Base-by-base conservation (phyloP, 2,888 invertebrate genomes). In the Cistogaster globosa region DNA sequence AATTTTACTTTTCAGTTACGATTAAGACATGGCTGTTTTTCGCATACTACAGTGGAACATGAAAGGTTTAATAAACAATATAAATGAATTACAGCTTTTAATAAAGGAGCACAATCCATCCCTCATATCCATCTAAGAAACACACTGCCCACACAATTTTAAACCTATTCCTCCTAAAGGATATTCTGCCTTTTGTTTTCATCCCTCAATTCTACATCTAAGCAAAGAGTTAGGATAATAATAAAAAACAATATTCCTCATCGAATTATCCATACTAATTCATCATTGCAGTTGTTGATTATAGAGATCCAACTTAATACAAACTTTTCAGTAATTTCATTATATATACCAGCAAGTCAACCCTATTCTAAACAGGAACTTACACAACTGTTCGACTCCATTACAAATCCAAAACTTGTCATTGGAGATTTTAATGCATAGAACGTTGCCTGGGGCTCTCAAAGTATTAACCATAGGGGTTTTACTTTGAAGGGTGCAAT, bases 291-390 rank as follows among this genome's bases (percentile, higher is more conserved):
- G 12, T 20, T 16, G 20, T 2, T 78, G 1, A 51, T 77, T 9
- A 65, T 83, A 26, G 68, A 83, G 20, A 72, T 74, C 11, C 57
- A 77, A n/a, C 45, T 72, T 6, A 51, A 65, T 20, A 71, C 48
- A 12, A 58, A 38, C 51, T 77, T 77, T 65, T 12, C 45, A 1
- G 32, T 58, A n/a, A 74, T 22, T 12, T 75, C 55, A 32, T 12
- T 65, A 16, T 55, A 42, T 32, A 45, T 65, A 26, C 55, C 63
- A 32, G 42, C 63, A 12, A 16, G 6, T n/a, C 38, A 75, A 38
- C 6, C 16, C 9, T 42, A 53, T 11, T 45, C 60, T 12, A 20
- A 20, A 38, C 48, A 51, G 2, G 72, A 72, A 0, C 72, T 74
- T 18, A 20, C 20, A 22, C 26, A 38, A 32, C 60, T 9, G 48